Base-by-base conservation (phyloP, 1,140 invertebrate species). In the Triops cancriformis region DNA sequence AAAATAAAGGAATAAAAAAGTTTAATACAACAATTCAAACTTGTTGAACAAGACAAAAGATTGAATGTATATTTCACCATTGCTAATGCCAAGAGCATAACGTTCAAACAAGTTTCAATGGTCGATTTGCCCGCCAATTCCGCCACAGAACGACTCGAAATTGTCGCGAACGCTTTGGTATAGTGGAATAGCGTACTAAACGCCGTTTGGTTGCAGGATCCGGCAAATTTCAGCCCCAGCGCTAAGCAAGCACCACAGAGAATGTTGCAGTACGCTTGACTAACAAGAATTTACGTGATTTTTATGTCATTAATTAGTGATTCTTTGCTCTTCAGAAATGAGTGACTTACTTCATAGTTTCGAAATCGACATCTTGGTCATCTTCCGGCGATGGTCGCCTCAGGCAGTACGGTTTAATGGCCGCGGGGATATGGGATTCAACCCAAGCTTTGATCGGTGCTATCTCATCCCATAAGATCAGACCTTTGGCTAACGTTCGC, bases 261-360 rank as follows among this genome's bases (percentile, higher is more conserved):
- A 78, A 98, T 96, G 84, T 98, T 97, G 84, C 95, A 97, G 85
- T 97, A 98, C 0, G 95, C 95, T 88, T 99, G 96, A 82, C 93
- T 93, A 83, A 72, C 88, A 88, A 80, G 80, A 79, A 81, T 74
- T 80, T 72, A 76, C 41, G 28, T 12, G 18, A 45, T n/a, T n/a
- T 5, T 64, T 64, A 23, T 2, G 14, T 64, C 18, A 77, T 14
- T 42, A 76, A 74, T 14, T 79, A 26, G 18, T 64, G 80, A 79
- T 72, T 76, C 14, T 0, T 23, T n/a, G 6, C 14, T 64, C 14
- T 64, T 64, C 6, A 64, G 14, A 10, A 11, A 28, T 18, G 45
- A 26, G n/a, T n/a, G 23, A 83, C 87, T 89, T 84, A 95, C 93
- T 95, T 96, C 89, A 97, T 97, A 41, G 95, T 96, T 87, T 98